Base-by-base conservation (phyloP, 2,888 invertebrate genomes). In the Drosophila basisetae region DNA sequence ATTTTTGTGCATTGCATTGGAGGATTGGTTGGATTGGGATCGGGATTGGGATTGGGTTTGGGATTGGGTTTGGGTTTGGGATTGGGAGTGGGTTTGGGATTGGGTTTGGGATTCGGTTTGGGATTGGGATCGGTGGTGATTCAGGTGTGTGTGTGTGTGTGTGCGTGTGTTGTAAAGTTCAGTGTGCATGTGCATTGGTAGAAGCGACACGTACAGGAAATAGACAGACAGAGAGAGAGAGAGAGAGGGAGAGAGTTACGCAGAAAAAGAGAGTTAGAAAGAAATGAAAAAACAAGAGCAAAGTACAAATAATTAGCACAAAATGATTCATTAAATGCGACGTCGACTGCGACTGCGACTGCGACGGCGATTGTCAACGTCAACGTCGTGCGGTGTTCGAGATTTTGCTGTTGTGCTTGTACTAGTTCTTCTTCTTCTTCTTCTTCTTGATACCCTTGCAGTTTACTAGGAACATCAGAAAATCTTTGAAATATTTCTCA, bases 221-320 rank as follows among this genome's bases (percentile, higher is more conserved):
- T 41, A 37, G 30, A 56, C 28, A 59, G 61, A 50, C 50, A 39
- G 49, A 31, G 43, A 60, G 35, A 35, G 33, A 58, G 63, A 58
- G 37, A 61, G 18, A 65, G 81, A 58, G 43, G 41, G 33, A 61
- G 62, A 64, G 49, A 58, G 73, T 65, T 50, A 71, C 49, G 59
- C 56, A 61, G 53, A 61, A 16, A 55, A 68, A 64, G 16, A 71
- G 64, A 59, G 59, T 43, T 39, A 43, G 50, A 73, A 59, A 43
- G 53, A 85, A 76, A 63, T 30, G 59, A 71, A 77, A 47, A 66
- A 73, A 66, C 59, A 70, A 82, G 82, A 83, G 68, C 53, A 83
- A 73, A 78, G 66, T 78, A 74, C 67, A 86, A 73, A 76, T 74
- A 84, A 84, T 84, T 84, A 82, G 76, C 82, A 77, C 76, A 72